phyloP scores from a whole-genome alignment of 30 jellyfish, hydroid and myxozoan genomes.

The Turritopsis rubra region DNA sequence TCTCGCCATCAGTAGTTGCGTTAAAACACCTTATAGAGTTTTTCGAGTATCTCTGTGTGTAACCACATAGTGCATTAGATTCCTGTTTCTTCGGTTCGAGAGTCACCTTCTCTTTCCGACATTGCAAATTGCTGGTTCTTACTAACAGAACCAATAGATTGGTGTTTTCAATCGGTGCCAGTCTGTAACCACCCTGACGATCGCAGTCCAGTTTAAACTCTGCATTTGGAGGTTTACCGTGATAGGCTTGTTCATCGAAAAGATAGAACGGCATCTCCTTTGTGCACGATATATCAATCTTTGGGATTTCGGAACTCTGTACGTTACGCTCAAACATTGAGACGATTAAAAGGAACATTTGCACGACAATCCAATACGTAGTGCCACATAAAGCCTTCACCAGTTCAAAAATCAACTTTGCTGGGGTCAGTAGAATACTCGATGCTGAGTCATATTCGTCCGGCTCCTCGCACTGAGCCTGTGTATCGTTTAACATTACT shows the following conservation, averaged over 20 bases:
- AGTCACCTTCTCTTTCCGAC: background rate
- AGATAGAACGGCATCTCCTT: slow-evolving; percentile 32
- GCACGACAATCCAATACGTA: background rate
- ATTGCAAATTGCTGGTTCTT: background rate
- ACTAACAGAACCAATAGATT: background rate
- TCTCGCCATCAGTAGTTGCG: background rate
- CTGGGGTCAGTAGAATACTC: slow-evolving; percentile 30
- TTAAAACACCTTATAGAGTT: background rate
- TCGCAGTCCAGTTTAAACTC: background rate
- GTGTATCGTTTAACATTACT: slow-evolving; percentile 27
- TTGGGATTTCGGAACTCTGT: background rate
- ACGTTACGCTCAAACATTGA: background rate
- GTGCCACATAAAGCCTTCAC: background rate
- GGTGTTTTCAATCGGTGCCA: background rate
- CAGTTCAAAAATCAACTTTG: slow-evolving; percentile 20
- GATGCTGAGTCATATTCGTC: slow-evolving; percentile 28
- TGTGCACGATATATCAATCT: slow-evolving; percentile 16
- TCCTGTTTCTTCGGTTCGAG: background rate
- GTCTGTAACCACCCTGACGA: background rate
- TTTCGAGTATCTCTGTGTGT: background rate
- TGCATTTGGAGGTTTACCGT: background rate
- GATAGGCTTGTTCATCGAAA: background rate
- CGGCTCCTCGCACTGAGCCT: slow-evolving; percentile 34
- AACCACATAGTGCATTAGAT: background rate
- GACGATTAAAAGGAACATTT: background rate